Evolutionary conservation across 2,888 invertebrate genomes (phyloP), one percentile per base, ranked within the genome.

Genomic region (Lymantria monacha): DNA sequence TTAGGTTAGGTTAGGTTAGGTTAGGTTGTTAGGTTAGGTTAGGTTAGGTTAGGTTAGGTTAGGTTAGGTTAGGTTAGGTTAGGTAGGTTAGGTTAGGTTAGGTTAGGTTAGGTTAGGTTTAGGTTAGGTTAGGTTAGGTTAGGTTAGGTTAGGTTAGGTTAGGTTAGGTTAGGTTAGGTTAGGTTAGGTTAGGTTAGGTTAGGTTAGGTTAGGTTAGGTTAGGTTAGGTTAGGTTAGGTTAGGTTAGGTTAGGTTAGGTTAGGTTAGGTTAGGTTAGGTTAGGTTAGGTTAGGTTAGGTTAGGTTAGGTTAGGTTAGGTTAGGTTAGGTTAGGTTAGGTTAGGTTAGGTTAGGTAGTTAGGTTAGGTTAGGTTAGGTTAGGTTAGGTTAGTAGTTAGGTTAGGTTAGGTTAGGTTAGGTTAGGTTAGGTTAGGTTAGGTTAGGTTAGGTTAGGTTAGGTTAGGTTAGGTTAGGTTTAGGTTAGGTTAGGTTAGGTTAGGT

Each of bases 221-320:
- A 38, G 44, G 49, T 44, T 49, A 44, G 44, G 44, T 22, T 61
- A 61, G 63, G 61, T 63, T 63, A 61, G 61, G 66, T 66, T 63
- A 66, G 63, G 63, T 66, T 63, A 63, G 63, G 66, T 63, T 62
- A 55, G 55, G 47, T 33, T 47, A 42, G 47, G 47, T 47, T 47
- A 64, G 68, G 66, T 70, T 66, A 60, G 65, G 61, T 66, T 63
- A 58, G 59, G 63, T 61, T 59, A 61, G 63, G 60, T 63, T 58
- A 63, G 63, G 60, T 66, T 55, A 59, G 56, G 56, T 54, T 56
- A 57, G 56, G 56, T 56, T 56, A 46, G 56, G 56, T 56, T 56
- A 59, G 59, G 56, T 57, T 55, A 56, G 59, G 59, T 54, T 54
- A 56, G 59, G 59, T 54, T 56, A 56, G 56, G 56, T 56, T 57